Conservation (phyloP, 2,113 vertebrate genomes). For the Baryphthengus martii region DNA sequence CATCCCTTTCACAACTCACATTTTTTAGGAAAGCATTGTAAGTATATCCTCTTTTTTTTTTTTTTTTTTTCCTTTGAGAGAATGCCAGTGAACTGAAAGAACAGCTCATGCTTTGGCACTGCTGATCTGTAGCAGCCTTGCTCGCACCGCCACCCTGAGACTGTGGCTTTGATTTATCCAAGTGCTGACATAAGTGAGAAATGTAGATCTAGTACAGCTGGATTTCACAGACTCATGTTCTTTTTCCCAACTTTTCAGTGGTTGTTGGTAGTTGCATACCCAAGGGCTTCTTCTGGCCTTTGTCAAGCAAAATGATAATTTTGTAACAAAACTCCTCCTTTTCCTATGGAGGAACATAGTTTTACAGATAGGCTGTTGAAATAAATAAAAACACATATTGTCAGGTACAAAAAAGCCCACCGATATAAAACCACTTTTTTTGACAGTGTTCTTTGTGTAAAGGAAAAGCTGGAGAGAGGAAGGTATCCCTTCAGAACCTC, state of each 20-base stretch:
- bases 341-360: background rate
- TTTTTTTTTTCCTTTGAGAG: background rate
- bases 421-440: background rate
- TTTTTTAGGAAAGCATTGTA: background rate
- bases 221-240: background rate
- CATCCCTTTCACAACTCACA: background rate
- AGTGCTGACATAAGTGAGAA: background rate
- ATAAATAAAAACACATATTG: background rate
- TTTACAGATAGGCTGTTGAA: background rate
- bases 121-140: background rate
- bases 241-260: background rate
- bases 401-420: background rate
- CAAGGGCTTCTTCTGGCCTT: background rate
- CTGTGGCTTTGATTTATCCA: background rate
- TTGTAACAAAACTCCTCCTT: background rate
- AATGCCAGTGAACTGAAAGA: background rate
- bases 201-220: background rate
- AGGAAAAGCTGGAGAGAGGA: background rate
- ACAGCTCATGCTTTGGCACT: background rate
- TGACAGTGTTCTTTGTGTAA: background rate
- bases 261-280: background rate
- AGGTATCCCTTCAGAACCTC: background rate
- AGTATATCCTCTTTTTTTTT: background rate
- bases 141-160: background rate
- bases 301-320: background rate